Evolutionary conservation across 1,140 invertebrate species (phyloP).

Genomic region (Hypsibius dujardini): DNA sequence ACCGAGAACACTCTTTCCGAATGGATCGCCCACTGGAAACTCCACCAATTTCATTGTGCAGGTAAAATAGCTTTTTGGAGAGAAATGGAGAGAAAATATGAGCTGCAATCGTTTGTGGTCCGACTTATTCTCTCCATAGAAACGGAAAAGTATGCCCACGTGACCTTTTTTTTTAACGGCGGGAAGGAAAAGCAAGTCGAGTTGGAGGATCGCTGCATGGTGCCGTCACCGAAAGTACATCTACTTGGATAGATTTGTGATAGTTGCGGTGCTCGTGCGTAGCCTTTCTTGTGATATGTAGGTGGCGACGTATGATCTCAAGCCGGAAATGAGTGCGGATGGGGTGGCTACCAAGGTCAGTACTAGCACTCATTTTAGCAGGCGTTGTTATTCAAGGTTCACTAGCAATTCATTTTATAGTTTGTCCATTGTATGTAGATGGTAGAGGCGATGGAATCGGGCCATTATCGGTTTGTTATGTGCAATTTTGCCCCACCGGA

Average conservation of each 20-base stretch:
- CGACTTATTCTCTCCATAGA: conserved; percentile 23
- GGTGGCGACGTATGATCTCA: conserved; percentile 30
- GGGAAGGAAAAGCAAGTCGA: conserved; percentile 30
- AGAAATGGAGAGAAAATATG: conserved; percentile 27
- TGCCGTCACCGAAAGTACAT: conserved; percentile 32
- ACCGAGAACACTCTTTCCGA: conserved; percentile 37
- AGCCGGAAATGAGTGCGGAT: conserved; percentile 32
- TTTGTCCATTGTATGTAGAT: conserved; percentile 24
- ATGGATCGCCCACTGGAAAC: conserved; percentile 30
- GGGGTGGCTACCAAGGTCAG: conserved; percentile 31
- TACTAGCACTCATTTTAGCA: background rate
- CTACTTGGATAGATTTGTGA: too few relatives aligned
- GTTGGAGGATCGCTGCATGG: conserved; percentile 30
- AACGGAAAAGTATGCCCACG: conserved; percentile 35
- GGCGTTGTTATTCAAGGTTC: background rate
- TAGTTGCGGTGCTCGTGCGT: too few relatives aligned
- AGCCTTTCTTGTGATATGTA: too few relatives aligned
- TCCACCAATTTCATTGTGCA: conserved; percentile 36
- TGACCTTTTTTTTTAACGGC: conserved; percentile 35
- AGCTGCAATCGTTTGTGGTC: background rate
- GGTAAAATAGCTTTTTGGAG: conserved; percentile 22
- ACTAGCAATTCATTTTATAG: background rate
- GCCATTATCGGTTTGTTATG: conserved; percentile 32
- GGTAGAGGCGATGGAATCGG: conserved; percentile 27
- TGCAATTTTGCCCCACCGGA: conserved; percentile 34